Percentiles rank a stretch among this genome's conserved stretches.
Conservation (phyloP, 2,888 invertebrate genomes). For the Dioctria linearis region DNA sequence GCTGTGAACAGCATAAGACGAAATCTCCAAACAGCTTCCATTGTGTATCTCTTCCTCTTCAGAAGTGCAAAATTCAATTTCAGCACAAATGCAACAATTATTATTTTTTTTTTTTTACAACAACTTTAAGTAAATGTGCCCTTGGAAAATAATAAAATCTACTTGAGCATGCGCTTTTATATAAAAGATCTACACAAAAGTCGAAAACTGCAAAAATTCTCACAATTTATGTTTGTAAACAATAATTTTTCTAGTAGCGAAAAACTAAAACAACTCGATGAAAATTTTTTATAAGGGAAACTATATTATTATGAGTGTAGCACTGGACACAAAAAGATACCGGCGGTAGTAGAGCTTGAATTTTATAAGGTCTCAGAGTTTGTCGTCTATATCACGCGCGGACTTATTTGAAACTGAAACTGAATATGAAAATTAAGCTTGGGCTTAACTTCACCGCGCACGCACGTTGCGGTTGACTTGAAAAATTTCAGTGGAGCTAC, state of each 20-base stretch:
- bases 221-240: slow-evolving; percentile 30
- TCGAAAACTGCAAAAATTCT: slow-evolving; percentile 17
- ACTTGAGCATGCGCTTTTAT: background rate
- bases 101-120: slow-evolving; percentile 26
- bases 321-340: background rate
- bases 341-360: background rate
- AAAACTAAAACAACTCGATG: slow-evolving; percentile 26
- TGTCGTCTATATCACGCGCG: slow-evolving; percentile 26
- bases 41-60: slow-evolving; percentile 50
- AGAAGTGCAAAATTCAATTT: background rate
- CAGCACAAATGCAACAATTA: background rate
- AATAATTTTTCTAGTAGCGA: background rate
- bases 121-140: background rate
- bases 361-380: no score
- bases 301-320: background rate
- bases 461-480: background rate
- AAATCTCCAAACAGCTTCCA: slow-evolving; percentile 71
- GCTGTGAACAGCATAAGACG: slow-evolving; percentile 69
- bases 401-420: slow-evolving; percentile 35
- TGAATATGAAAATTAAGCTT: background rate
- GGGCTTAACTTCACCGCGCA: slow-evolving; percentile 14
- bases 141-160: background rate
- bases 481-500: slow-evolving; percentile 21
- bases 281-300: slow-evolving; percentile 10
- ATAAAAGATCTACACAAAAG: background rate